phyloP scores from a whole-genome alignment of 2,113 vertebrate genomes.

The Anolis carolinensis region DNA sequence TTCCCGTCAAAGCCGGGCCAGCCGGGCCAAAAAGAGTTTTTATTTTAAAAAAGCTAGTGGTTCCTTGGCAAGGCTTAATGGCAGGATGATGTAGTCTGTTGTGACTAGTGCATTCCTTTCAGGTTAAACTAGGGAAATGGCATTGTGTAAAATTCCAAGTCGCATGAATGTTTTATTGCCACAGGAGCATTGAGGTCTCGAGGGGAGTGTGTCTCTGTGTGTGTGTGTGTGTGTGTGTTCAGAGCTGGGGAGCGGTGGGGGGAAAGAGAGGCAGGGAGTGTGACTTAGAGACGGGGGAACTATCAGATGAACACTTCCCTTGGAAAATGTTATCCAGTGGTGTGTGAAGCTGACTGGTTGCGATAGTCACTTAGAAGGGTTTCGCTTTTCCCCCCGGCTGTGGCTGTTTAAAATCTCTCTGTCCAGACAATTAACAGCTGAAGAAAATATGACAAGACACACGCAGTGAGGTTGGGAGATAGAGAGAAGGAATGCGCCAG shows the following conservation, averaged over 20 bases:
- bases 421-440: constrained; percentile 88
- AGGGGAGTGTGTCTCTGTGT: constrained; percentile 63
- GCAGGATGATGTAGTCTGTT: constrained; percentile 86
- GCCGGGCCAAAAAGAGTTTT: constrained; percentile 73
- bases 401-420: constrained; percentile 81
- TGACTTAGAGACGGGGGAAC: constrained; percentile 75
- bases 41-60: constrained; percentile 64
- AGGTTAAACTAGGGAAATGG: constrained; percentile 88
- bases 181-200: constrained; percentile 81
- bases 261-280: constrained; percentile 58
- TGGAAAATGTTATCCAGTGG: constrained; percentile 81
- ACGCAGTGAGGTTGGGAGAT: constrained; percentile 75
- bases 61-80: constrained; percentile 85
- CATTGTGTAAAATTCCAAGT: constrained; percentile 90
- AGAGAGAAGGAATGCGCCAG: constrained; percentile 77
- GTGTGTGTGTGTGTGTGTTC: neutral
- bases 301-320: constrained; percentile 82
- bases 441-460: constrained; percentile 91
- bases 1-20: constrained; percentile 83
- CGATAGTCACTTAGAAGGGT: constrained; percentile 92
- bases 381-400: constrained; percentile 87
- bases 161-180: constrained; percentile 90
- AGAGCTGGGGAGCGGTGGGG: neutral
- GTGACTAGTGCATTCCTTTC: constrained; percentile 89
- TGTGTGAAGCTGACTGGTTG: constrained; percentile 81